Conservation (phyloP, 1,140 invertebrate genomes). For the Drosophila kanapiae region DNA sequence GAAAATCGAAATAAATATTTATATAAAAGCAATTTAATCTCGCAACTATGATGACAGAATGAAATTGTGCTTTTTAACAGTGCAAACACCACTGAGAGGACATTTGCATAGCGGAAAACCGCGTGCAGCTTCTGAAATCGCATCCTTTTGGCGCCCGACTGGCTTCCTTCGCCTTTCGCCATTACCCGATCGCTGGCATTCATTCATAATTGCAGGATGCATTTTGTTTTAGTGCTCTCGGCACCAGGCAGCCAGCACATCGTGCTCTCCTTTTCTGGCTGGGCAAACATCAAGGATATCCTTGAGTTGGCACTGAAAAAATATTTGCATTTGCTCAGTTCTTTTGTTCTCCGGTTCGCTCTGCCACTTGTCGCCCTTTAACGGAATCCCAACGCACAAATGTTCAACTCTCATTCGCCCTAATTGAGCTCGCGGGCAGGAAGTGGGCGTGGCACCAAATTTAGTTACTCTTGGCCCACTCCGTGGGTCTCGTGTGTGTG, state of each 20-base stretch:
- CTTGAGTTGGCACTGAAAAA: conserved; percentile 79
- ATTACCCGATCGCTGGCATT: conserved; percentile 21
- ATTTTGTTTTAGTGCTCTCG: conserved; percentile 60
- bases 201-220: conserved; percentile 81
- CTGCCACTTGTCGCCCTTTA: conserved; percentile 15
- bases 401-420: conserved; percentile 29
- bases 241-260: conserved; percentile 4
- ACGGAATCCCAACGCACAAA: conserved; percentile 21
- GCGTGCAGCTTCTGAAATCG: conserved; percentile 53
- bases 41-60: not conserved
- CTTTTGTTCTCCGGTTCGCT: conserved; percentile 11
- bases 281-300: conserved; percentile 77
- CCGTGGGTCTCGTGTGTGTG: not conserved
- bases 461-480: conserved; percentile 43
- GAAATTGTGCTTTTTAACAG: not conserved
- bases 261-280: conserved; percentile 17
- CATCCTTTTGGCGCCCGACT: conserved; percentile 51
- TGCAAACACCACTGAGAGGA: conserved; percentile 6
- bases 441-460: conserved; percentile 21
- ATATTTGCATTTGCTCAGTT: conserved; percentile 62
- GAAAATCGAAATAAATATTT: not conserved
- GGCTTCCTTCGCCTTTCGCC: conserved; percentile 37
- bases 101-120: conserved; percentile 37
- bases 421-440: conserved; percentile 26
- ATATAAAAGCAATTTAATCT: not conserved